Conservation (phyloP, 2,113 vertebrate genomes). For the Talpa occidentalis region DNA sequence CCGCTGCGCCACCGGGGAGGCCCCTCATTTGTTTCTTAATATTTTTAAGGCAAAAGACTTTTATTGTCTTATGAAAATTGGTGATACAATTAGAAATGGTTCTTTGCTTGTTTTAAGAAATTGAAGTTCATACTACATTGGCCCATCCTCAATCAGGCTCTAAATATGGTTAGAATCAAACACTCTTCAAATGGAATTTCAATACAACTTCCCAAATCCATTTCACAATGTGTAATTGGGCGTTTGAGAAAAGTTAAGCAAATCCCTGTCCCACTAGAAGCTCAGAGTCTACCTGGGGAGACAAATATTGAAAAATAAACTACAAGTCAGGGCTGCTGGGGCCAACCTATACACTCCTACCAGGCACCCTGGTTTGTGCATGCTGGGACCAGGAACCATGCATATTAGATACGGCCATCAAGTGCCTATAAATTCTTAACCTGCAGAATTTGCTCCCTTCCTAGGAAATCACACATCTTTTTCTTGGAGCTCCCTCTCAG, state of each 20-base stretch:
- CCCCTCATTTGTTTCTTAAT: too few species aligned
- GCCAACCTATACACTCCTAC: too few species aligned
- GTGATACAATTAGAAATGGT: background rate
- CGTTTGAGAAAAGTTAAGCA: background rate
- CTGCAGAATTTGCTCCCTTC: background rate
- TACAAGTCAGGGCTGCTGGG: background rate
- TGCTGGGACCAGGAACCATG: fast-evolving
- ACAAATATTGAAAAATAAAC: background rate
- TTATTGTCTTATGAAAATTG: background rate
- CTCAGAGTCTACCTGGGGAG: background rate
- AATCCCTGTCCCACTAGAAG: background rate
- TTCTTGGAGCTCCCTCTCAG: background rate
- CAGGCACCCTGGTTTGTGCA: background rate
- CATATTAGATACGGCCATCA: background rate
- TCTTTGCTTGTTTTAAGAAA: background rate
- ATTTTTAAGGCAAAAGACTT: background rate
- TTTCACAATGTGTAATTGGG: background rate
- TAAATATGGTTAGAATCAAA: background rate
- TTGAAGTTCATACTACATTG: background rate
- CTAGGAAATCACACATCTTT: background rate
- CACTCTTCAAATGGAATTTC: background rate
- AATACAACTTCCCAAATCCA: background rate
- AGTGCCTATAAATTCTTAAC: background rate
- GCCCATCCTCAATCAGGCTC: background rate
- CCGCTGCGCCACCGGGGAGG: too few species aligned